Percentiles rank a stretch among this genome's conserved stretches.
These are phyloP conservation scores for Quadroppia sp. DNA, from an alignment of 2,888 invertebrate species.

Conservation along the genomic window DNA sequence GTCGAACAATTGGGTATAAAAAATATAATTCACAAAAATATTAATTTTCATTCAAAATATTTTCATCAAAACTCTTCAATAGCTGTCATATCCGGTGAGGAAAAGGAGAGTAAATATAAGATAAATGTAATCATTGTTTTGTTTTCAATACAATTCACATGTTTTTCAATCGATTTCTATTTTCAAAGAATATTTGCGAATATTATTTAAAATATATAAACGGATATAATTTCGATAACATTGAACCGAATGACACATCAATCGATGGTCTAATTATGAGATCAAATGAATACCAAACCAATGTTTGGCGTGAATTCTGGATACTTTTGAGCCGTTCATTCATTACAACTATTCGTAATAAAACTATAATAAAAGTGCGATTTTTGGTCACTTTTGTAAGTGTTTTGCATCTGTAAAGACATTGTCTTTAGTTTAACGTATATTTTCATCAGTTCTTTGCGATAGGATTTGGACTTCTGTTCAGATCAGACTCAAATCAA, in stretches of 20 bases:
- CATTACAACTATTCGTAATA: conserved; percentile 82
- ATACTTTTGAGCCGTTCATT: conserved; percentile 87
- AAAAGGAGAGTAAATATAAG: conserved; percentile 70
- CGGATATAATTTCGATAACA: conserved; percentile 50
- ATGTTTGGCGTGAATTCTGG: conserved; percentile 77
- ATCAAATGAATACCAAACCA: neutral
- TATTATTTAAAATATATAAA: conserved; percentile 54
- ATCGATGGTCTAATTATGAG: no score
- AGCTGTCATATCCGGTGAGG: conserved; percentile 66
- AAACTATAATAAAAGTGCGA: conserved; percentile 60
- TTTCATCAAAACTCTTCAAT: no score
- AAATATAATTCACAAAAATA: no score
- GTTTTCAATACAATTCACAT: no score
- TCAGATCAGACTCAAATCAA: no score
- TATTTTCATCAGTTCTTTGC: neutral
- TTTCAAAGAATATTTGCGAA: no score
- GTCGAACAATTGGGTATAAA: conserved; percentile 52
- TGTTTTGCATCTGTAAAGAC: no score
- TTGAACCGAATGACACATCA: neutral
- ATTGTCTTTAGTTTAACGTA: neutral
- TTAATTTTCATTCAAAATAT: no score
- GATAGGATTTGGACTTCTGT: no score
- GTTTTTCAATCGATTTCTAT: no score
- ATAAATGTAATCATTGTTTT: conserved; percentile 53
- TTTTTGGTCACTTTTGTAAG: neutral